These are phyloP conservation scores for Microctenopoma steveboyesi DNA, from an alignment of 2,797 vertebrate species.

Conservation along the genomic window DNA sequence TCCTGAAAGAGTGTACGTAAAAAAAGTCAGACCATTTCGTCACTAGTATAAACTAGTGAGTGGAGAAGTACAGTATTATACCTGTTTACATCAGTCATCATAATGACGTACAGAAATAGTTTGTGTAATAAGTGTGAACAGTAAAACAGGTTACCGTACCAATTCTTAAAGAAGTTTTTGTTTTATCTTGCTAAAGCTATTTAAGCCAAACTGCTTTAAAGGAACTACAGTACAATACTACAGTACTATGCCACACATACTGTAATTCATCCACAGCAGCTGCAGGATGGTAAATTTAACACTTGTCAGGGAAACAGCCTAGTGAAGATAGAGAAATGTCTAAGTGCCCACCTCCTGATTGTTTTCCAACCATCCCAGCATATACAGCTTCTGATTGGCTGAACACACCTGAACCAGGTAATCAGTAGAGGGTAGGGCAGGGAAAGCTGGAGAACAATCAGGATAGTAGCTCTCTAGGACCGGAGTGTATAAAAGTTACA, in stretches of 20 bases:
- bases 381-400: too few species aligned
- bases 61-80: not conserved
- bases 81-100: not conserved
- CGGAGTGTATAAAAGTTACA: not conserved
- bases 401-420: too few species aligned
- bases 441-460: too few species aligned
- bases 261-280: not conserved
- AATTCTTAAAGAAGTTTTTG: too few species aligned
- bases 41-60: too few species aligned
- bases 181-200: not conserved
- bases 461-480: too few species aligned
- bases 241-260: not conserved
- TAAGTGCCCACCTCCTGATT: too few species aligned
- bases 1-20: slow-evolving; percentile 76
- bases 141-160: not conserved
- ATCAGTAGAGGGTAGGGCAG: too few species aligned
- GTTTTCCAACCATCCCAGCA: too few species aligned
- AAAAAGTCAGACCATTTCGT: too few species aligned
- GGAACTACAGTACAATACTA: not conserved
- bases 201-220: not conserved
- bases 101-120: not conserved
- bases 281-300: not conserved
- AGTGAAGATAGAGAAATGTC: not conserved
- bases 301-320: not conserved
- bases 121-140: not conserved